Base-by-base conservation (phyloP, 2,797 vertebrate species). In the Rhynchotus rufescens region DNA sequence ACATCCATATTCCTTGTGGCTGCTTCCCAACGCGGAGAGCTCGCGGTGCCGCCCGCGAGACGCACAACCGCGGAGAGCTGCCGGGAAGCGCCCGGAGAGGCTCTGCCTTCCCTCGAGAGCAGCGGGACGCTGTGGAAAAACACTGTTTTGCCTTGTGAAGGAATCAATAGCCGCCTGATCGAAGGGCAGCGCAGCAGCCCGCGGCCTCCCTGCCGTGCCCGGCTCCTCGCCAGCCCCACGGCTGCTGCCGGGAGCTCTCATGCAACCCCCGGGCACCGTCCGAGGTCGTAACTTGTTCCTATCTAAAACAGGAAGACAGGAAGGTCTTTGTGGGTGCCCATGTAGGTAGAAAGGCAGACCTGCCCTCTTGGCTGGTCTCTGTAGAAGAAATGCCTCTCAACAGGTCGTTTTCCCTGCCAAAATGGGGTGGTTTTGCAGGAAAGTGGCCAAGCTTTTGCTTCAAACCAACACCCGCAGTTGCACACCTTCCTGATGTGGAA, bases 351-450 rank as follows among this genome's bases (percentile, higher is more conserved):
- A 12, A 34, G 25, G 1, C 0, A 20, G 4, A 13, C 0, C 2
- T 19, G 6, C 7, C 32, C 0, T 30, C 56, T 38, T 2, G 1
- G 6, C 51, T 16, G 51, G 51, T 26, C 25, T 26, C 51, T 9
- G 51, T 28, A n/a, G 47, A 76, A 51, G 16, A 14, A 83, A 59
- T 32, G 15, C 20, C 0, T 16, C 64, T n/a, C 94, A 92, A 73
- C 88, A 79, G 82, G 89, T 94, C 4, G 1, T 38, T 60, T 25
- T 12, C 19, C 15, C 60, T 2, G 3, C 6, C 16, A 8, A 1
- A 26, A 38, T 2, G 7, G 32, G 52, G 17, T 30, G 0, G 0
- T 6, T 1, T 15, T 2, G 20, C 2, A 0, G n/a, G 19, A 10
- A 0, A 0, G 44, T 2, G 40, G 12, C 19, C 9, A 7, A 36